Conservation (phyloP, 2,797 vertebrate genomes). For the Danio jaintianensis region DNA sequence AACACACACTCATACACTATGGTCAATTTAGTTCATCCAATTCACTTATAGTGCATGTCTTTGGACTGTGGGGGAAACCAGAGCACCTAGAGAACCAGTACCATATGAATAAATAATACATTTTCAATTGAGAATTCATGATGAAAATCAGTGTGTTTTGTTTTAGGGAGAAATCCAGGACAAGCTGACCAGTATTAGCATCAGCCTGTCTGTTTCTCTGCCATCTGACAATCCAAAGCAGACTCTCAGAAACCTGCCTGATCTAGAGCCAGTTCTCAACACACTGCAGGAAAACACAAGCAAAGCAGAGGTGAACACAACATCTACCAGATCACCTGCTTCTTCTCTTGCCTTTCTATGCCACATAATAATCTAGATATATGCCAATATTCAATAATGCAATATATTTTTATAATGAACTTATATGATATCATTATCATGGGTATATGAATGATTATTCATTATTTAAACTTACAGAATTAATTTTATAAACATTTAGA, state of each 20-base stretch:
- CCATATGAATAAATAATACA: too few relatives aligned
- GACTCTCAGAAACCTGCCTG: constrained; percentile 72
- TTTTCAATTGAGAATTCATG: not conserved
- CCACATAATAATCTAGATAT: constrained; percentile 4
- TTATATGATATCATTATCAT: too few relatives aligned
- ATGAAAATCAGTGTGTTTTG: not conserved
- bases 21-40: too few relatives aligned
- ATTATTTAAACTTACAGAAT: too few relatives aligned
- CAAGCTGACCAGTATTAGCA: constrained; percentile 83
- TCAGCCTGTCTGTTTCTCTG: constrained; percentile 82
- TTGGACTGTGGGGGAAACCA: too few relatives aligned
- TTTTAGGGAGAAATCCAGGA: constrained; percentile 84
- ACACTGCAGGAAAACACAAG: constrained; percentile 77
- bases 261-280: constrained; percentile 83
- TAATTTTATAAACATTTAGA: too few relatives aligned
- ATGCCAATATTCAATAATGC: too few relatives aligned
- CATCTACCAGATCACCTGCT: not conserved
- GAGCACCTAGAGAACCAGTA: too few relatives aligned
- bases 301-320: constrained; percentile 75
- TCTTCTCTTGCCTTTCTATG: not conserved
- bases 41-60: too few relatives aligned
- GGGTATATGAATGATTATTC: too few relatives aligned
- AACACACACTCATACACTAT: too few relatives aligned
- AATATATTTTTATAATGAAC: too few relatives aligned
- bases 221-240: constrained; percentile 64